Evolutionary conservation across 53 echinoderm and acorn worm genomes (phyloP), one percentile per base, ranked within the genome.

Genomic region (Paracentrotus lividus): DNA sequence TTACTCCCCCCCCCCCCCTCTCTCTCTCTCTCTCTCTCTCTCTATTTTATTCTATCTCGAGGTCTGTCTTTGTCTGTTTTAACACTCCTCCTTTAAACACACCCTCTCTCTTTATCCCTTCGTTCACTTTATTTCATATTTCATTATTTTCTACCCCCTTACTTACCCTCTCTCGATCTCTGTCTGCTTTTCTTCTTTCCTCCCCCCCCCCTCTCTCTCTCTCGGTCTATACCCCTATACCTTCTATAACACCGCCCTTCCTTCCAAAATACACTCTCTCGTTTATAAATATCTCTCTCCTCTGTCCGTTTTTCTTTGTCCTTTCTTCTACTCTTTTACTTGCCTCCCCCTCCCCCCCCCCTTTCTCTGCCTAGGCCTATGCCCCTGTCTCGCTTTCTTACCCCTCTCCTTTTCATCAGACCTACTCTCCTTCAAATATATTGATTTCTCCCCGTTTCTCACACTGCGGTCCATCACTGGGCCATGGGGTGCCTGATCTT

Each of bases 361-460:
- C 36, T 72, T 40, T 8, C 75, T 40, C 75, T 75, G 14, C 8
- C 27, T 8, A 58, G 58, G 4, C 40, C 42, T 75, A 0, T 57
- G 12, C 64, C 27, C 64, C 29, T 57, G 18, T 57, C 57, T 20
- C 3, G 3, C 14, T 20, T 0, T 0, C 57, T 20, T 42, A 9
- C 40, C 40, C 76, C 4, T 13, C 4, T 21, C 77, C 8, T 42
- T 42, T 40, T 42, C 76, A 55, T 14, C 16, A 10, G 8, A 21
- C 57, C 81, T 26, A 81, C 81, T 45, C 81, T 44, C 81, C 81
- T 45, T 81, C 47, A 81, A 18, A 42, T 8, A 14, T 77, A 81
- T 81, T 81, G 81, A 81, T 81, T 81, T 81, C 47, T 47, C 27
- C 9, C 47, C 23, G 26, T 81, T 8, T 45, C 81, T 81, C n/a